Base-by-base conservation (phyloP, 1,140 invertebrate species). In the Nilaparvata lugens region DNA sequence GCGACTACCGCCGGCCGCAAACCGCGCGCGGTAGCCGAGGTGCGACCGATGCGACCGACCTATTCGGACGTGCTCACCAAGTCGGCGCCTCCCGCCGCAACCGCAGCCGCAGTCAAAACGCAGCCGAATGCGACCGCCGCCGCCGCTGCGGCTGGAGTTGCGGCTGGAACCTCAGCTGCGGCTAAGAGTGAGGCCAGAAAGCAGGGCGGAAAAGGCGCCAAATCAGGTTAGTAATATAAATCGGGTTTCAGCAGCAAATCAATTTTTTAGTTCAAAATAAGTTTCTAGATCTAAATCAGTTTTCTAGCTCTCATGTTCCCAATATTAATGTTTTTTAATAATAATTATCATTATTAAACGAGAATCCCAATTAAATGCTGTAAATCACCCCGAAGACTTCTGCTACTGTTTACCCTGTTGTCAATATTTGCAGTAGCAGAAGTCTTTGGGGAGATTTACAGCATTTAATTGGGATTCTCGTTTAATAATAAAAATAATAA, bases 51-150 rank as follows among this genome's bases (percentile, higher is more conserved):
- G 87, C 76, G 88, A 57, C 87, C 87, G 19, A 84, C 85, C 21
- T 91, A 91, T 71, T 91, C 89, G 1, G 88, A 89, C 74, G 87
- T 91, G 9, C 66, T 91, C 13, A 83, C 85, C 14, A 90, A 91
- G 72, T 85, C 83, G 52, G 76, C 75, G 0, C 74, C 76, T 3
- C 63, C 63, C 1, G 53, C 57, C 16, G 23, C n/a, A n/a, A 28
- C 25, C 25, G 25, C 25, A 3, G 3, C 25, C 25, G 7, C n/a
- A n/a, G n/a, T n/a, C n/a, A n/a, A n/a, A 28, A 3, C 25, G 25
- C 25, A 3, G 3, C 25, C 25, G 7, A 28, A 28, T 28, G n/a
- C 25, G 25, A 28, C 25, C 61, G 23, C 67, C 73, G 42, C 70
- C 73, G 19, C 65, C 70, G 23, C 72, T 66, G 9, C 65, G 7